Evolutionary conservation across 2,113 vertebrate species (phyloP).

Genomic region (Cranoglanis bouderius): DNA sequence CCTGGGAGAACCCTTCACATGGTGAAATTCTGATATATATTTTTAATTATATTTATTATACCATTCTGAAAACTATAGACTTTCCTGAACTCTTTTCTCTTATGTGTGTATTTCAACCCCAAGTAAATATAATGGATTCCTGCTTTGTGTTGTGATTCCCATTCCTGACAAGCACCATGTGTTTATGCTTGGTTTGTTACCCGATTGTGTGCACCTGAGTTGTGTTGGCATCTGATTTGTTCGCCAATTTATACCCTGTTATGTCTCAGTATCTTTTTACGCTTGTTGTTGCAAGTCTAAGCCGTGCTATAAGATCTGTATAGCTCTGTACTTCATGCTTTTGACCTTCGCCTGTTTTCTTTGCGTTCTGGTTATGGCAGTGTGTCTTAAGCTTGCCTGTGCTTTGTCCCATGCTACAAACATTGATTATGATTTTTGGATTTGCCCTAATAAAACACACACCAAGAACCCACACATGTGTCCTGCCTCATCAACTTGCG

Average conservation of each 20-base stretch:
- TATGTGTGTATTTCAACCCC: too few species aligned
- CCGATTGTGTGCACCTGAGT: neutral
- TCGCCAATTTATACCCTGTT: neutral
- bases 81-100: too few species aligned
- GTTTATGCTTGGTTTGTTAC: neutral
- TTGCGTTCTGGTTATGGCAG: neutral
- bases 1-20: too few species aligned
- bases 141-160: neutral
- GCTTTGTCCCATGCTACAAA: neutral
- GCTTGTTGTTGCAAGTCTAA: neutral
- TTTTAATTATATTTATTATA: neutral
- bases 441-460: neutral
- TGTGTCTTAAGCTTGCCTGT: neutral
- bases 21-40: neutral
- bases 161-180: neutral
- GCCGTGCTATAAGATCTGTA: neutral
- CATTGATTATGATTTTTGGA: neutral
- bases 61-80: too few species aligned
- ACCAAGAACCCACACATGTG: neutral
- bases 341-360: neutral
- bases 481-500: neutral
- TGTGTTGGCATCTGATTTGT: neutral
- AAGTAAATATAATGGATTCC: neutral
- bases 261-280: neutral
- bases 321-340: neutral